Conservation (phyloP, 1,140 invertebrate genomes). For the Drosophila pachea region DNA sequence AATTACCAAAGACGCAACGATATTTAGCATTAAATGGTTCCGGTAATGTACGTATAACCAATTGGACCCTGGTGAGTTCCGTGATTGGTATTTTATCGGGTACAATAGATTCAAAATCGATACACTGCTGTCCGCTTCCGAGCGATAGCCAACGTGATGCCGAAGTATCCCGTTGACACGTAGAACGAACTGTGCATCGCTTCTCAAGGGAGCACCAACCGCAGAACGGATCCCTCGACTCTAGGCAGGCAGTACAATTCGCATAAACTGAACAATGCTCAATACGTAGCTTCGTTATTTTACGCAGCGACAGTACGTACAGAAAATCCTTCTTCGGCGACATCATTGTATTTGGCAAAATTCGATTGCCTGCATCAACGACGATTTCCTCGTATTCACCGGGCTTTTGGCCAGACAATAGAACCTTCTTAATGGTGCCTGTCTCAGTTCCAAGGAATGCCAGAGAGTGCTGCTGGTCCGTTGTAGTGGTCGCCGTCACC, state of each 20-base stretch:
- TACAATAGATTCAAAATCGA: slow-evolving; percentile 95
- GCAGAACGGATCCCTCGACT: slow-evolving; percentile 97
- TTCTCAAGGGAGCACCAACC: slow-evolving; percentile 99
- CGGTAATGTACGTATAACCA: slow-evolving; percentile 93
- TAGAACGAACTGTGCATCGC: slow-evolving; percentile 91
- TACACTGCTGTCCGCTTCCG: slow-evolving; percentile 94
- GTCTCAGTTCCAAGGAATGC: slow-evolving; percentile 92
- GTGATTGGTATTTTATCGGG: slow-evolving; percentile 94
- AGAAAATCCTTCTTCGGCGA: slow-evolving; percentile 87
- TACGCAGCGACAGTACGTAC: slow-evolving; percentile 86
- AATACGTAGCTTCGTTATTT: slow-evolving; percentile 93
- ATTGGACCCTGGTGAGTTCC: slow-evolving; percentile 89
- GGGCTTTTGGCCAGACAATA: slow-evolving; percentile 84
- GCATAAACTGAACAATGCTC: slow-evolving; percentile 93
- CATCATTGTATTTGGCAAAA: slow-evolving; percentile 90
- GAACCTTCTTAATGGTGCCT: slow-evolving; percentile 88
- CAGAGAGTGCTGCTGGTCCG: slow-evolving; percentile 92
- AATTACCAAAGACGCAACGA: slow-evolving; percentile 94
- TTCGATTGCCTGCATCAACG: slow-evolving; percentile 85
- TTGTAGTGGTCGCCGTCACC: slow-evolving; percentile 85
- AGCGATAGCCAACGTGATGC: slow-evolving; percentile 95
- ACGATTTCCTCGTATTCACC: slow-evolving; percentile 88
- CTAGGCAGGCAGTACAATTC: slow-evolving; percentile 93
- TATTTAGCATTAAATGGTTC: slow-evolving; percentile 94
- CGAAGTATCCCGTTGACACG: slow-evolving; percentile 94